Evolutionary conservation across 2,888 invertebrate species (phyloP), one percentile per base, ranked within the genome.

Genomic region (Trisateles emortualis): DNA sequence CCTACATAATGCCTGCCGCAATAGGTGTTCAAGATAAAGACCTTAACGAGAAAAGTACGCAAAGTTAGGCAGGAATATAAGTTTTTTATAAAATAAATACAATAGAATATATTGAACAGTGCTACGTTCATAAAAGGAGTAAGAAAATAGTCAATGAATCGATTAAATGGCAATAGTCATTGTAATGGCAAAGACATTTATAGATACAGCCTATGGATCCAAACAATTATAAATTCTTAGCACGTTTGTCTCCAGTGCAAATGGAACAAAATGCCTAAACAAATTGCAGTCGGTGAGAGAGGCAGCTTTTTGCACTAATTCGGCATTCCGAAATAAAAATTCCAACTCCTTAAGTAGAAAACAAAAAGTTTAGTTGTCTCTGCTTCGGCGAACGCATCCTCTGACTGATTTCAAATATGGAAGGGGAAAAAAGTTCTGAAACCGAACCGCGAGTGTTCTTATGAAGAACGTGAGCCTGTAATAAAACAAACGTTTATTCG

Each of bases 241-340:
- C 87, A 79, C 85, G 83, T 74, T 73, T 76, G 65, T 68, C 62
- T 62, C 65, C 76, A 74, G 75, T 74, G 79, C 87, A 88, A 88
- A 91, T 85, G 84, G 82, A 89, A 89, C 86, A 91, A 92, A 92
- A 92, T 86, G 77, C 84, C 88, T 89, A 90, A 92, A 90, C 92
- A 92, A 92, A 92, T 92, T 92, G 90, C 87, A 62, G 67, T 75
- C 74, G 71, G 82, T 88, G 88, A 80, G 90, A 88, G 83, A 81
- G 84, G 76, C 82, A 67, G 77, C 83, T 92, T 92, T 92, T 92
- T 92, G 92, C 87, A 90, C 92, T 87, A 92, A 92, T 92, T 92
- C 92, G 92, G 92, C 92, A 92, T 92, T 86, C 92, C 92, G 88
- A 91, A 92, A 92, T 92, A 92, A 92, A 92, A 86, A 92, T 92